Percentiles rank a stretch among this genome's conserved stretches.
phyloP scores from a whole-genome alignment of 2,797 vertebrate genomes.

The Cryptoprocta ferox region DNA sequence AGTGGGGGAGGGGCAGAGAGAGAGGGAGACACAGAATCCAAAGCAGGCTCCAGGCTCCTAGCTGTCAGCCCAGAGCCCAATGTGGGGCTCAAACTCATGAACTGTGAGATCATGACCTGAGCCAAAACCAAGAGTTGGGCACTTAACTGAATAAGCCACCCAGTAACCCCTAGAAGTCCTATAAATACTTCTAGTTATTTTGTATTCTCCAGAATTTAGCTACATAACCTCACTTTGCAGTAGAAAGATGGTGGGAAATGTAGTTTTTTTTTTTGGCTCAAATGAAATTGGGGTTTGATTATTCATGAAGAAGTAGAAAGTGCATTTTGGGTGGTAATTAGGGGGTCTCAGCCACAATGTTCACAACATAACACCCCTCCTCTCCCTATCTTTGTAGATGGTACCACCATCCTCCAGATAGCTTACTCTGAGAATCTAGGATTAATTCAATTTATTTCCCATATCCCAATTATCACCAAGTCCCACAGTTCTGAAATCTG shows the following conservation, averaged over 20 bases:
- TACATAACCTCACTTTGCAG: not conserved
- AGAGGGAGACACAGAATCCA: too few relatives aligned
- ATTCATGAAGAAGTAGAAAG: not conserved
- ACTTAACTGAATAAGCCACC: too few relatives aligned
- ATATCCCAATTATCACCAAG: not conserved
- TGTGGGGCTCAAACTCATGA: too few relatives aligned
- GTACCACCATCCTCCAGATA: not conserved
- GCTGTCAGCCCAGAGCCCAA: too few relatives aligned
- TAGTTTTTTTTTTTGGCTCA: not conserved
- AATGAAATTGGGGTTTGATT: conserved; percentile 5
- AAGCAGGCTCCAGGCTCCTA: too few relatives aligned
- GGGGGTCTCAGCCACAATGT: not conserved
- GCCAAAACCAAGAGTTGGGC: too few relatives aligned
- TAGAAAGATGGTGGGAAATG: not conserved
- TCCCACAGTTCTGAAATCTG: not conserved
- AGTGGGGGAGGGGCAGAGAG: too few relatives aligned
- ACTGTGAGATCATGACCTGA: too few relatives aligned
- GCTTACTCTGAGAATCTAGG: not conserved
- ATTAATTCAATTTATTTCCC: not conserved
- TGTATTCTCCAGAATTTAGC: not conserved
- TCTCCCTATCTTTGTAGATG: not conserved
- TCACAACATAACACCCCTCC: not conserved
- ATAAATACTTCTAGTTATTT: not conserved
- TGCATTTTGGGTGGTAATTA: not conserved
- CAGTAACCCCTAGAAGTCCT: not conserved